Percentiles rank a stretch among this genome's conserved stretches.
Evolutionary conservation across 2,113 vertebrate species (phyloP).

Genomic region (Edolisoma coerulescens): DNA sequence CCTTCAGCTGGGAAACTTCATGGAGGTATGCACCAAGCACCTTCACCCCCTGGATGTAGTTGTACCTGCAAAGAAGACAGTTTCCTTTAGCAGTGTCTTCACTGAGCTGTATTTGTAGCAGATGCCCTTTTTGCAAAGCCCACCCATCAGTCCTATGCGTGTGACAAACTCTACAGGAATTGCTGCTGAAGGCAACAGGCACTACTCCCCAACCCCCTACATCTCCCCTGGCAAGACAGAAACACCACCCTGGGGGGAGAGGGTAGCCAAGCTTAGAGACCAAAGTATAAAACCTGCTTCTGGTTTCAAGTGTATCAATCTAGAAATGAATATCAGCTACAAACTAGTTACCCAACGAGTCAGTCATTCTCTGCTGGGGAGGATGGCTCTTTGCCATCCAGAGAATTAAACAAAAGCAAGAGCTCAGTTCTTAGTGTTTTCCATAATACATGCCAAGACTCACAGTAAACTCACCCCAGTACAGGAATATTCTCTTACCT

Average conservation of each 20-base stretch:
- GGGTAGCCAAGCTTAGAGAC: not conserved
- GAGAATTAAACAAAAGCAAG: not conserved
- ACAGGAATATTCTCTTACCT: constrained; percentile 70
- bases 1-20: constrained; percentile 86
- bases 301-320: not conserved
- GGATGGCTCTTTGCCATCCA: not conserved
- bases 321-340: not conserved
- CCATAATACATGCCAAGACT: not conserved
- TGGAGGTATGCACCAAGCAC: constrained; percentile 91
- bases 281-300: not conserved
- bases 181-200: not conserved
- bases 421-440: not conserved
- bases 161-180: not conserved
- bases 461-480: not conserved
- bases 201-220: not conserved
- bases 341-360: not conserved
- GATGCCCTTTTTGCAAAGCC: not conserved
- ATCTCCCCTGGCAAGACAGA: not conserved
- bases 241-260: not conserved
- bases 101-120: not conserved
- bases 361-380: not conserved
- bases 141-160: not conserved
- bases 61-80: constrained; percentile 72
- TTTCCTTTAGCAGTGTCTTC: not conserved
- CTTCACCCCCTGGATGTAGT: constrained; percentile 93